Evolutionary conservation across 2,113 vertebrate genomes (phyloP).

Genomic region (Platichthys stellatus): DNA sequence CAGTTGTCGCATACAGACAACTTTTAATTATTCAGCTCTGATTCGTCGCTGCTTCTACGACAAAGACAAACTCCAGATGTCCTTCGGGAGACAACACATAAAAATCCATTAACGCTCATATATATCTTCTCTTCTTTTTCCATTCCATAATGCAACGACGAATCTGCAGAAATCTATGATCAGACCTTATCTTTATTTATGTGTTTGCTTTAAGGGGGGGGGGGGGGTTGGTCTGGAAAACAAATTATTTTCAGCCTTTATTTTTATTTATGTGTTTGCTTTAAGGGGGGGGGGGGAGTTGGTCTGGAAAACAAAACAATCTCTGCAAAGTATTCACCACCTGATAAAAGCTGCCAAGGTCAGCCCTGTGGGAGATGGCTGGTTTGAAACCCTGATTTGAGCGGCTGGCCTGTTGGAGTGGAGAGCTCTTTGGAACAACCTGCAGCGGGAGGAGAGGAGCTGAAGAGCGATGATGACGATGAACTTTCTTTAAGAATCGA

Average conservation of each 20-base stretch:
- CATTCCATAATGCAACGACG: slow-evolving; percentile 33
- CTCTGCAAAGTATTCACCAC: slow-evolving; percentile 70
- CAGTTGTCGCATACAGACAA: too few relatives aligned
- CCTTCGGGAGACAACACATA: slow-evolving; percentile 30
- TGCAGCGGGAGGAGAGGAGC: too few relatives aligned
- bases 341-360: slow-evolving; percentile 79
- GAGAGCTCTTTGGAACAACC: slow-evolving; percentile 53
- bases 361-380: slow-evolving; percentile 61
- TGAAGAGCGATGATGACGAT: neutral
- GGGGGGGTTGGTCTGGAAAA: slow-evolving; percentile 41
- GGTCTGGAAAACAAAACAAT: slow-evolving; percentile 64
- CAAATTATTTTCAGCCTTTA: too few relatives aligned
- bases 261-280: slow-evolving; percentile 4
- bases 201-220: slow-evolving; percentile 2
- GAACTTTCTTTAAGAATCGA: neutral
- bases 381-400: slow-evolving; percentile 60
- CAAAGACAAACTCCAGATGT: neutral
- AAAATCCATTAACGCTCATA: slow-evolving; percentile 51
- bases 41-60: neutral
- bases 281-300: slow-evolving; percentile 11
- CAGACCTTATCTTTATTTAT: slow-evolving; percentile 29
- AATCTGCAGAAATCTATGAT: slow-evolving; percentile 63
- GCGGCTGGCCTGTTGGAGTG: slow-evolving; percentile 39
- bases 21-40: neutral
- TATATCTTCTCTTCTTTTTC: slow-evolving; percentile 5